Evolutionary conservation across 2,888 invertebrate genomes (phyloP), one percentile per base, ranked within the genome.

Genomic region (Leptopterna dolabrata): DNA sequence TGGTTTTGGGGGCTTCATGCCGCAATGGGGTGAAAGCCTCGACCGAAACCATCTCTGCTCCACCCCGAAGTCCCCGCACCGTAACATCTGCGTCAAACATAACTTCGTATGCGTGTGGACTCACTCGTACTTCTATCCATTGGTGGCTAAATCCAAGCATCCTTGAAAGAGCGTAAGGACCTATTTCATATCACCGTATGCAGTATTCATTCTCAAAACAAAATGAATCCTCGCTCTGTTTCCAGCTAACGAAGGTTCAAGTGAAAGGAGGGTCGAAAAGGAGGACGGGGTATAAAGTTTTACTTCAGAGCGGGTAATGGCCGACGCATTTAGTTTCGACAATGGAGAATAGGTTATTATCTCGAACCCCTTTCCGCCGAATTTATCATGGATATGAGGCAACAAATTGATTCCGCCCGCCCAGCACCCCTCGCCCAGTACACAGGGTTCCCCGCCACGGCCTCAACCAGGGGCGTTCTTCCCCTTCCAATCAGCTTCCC

Each of bases 321-420:
- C 36, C 45, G 24, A 45, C 27, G 78, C 45, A 27, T 78, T 78
- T 45, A 45, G 78, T 78, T 78, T 41, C 19, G 78, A 41, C 43
- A 78, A 78, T 41, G 78, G 83, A 9, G 70, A 36, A 70, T 47
- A 81, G 70, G 43, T 63, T 83, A 83, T 83, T 83, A 83, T 70
- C 63, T 27, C 51, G 71, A 27, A 73, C 85, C 76, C 85, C 85
- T 73, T 45, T 55, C 76, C 45, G 30, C 55, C 71, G 30, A 85
- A 85, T 85, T 85, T 85, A 85, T 76, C 85, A 85, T 85, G 85
- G 73, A 85, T 85, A 85, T 85, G 85, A 85, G 85, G 73, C 85
- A 73, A 76, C 85, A 85, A 85, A 85, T 85, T 85, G 85, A 85
- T 85, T 85, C 85, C 73, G 16, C n/a, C 29, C 73, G 30, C 85